Evolutionary conservation across 2,888 invertebrate genomes (phyloP).

Genomic region (Chaetogeoica ovagalla): DNA sequence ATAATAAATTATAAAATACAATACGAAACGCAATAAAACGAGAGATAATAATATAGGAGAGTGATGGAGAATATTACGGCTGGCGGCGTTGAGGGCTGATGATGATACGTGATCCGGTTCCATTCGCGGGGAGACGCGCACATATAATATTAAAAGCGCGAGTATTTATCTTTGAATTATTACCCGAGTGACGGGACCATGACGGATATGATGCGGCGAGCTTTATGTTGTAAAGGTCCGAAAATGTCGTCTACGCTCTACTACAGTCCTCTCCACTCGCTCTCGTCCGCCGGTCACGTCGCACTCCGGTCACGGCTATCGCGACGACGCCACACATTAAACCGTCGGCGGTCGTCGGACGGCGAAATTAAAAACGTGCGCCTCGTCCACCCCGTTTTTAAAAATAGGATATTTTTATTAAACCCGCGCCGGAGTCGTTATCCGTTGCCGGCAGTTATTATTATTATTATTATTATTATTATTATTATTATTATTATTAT

Average conservation of each 20-base stretch:
- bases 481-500: too few relatives aligned
- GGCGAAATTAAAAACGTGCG: conserved; percentile 55
- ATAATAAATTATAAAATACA: too few relatives aligned
- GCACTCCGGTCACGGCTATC: background rate
- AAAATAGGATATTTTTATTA: conserved; percentile 52
- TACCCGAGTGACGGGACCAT: conserved; percentile 8
- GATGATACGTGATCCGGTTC: conserved; percentile 37
- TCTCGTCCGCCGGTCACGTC: background rate
- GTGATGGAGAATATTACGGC: too few relatives aligned
- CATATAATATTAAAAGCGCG: background rate
- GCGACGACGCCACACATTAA: background rate
- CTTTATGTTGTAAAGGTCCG: conserved; percentile 3
- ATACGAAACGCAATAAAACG: background rate
- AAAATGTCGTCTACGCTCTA: conserved; percentile 1
- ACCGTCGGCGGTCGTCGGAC: background rate
- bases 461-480: background rate
- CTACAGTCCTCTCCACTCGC: too few relatives aligned
- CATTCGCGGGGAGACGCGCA: background rate
- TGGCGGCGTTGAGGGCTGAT: too few relatives aligned
- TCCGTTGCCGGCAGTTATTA: conserved; percentile 28
- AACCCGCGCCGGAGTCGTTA: conserved; percentile 42
- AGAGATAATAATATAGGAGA: background rate
- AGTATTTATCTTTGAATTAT: conserved; percentile 44
- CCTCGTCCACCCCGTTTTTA: conserved; percentile 43
- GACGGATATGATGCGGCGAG: background rate